A percentile compares a stretch with the other conserved stretches of the same genome.
These are phyloP conservation scores for Sinosuthora webbiana DNA, from an alignment of 2,113 vertebrate species.

Conservation along the genomic window DNA sequence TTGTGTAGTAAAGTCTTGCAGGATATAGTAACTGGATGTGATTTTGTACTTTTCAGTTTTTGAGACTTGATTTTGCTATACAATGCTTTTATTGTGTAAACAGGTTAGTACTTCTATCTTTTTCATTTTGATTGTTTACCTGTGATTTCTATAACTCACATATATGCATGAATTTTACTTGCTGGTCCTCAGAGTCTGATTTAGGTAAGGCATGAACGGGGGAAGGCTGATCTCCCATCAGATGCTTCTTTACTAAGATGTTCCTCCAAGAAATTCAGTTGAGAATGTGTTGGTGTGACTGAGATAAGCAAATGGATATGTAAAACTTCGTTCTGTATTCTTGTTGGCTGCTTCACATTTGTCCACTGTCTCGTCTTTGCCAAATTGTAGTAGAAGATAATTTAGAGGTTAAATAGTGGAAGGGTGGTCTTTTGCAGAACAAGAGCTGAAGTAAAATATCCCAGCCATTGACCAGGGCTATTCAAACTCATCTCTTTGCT, in stretches of 20 bases:
- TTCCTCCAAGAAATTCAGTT: neutral
- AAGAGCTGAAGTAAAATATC: neutral
- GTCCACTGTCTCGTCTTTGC: neutral
- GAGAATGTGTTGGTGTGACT: neutral
- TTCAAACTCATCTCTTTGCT: neutral
- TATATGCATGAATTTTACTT: neutral
- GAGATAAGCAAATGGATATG: neutral
- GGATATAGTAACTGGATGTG: neutral
- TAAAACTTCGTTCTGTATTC: neutral
- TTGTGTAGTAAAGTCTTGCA: neutral
- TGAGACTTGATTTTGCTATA: neutral
- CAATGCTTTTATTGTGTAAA: neutral
- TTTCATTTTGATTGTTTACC: neutral
- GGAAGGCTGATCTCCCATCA: neutral
- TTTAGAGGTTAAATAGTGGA: neutral
- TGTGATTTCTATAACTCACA: neutral
- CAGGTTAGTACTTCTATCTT: neutral
- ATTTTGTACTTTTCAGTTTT: neutral
- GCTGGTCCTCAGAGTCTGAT: neutral
- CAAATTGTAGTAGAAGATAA: neutral
- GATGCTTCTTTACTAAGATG: neutral
- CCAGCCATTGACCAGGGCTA: neutral
- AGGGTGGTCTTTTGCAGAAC: neutral
- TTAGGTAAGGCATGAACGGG: neutral
- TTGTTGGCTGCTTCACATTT: neutral